Conservation (phyloP, 2,888 invertebrate species). For the Agrotis ipsilon region DNA sequence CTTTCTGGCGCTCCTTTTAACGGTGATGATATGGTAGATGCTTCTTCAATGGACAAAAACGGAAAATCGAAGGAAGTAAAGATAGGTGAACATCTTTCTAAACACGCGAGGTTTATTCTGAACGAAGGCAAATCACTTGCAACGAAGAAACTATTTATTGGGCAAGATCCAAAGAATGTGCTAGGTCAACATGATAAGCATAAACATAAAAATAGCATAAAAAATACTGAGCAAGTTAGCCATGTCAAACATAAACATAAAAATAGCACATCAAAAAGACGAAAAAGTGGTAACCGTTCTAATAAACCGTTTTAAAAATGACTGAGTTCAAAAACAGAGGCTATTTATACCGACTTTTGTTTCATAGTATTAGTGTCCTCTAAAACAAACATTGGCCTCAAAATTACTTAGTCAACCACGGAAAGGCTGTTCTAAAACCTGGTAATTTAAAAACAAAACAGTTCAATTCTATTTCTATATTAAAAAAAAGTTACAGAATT, state of each 20-base stretch:
- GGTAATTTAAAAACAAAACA: too few species aligned
- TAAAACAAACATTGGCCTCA: too few species aligned
- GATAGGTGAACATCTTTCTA: constrained; percentile 17
- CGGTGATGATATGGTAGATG: not conserved
- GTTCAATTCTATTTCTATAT: too few species aligned
- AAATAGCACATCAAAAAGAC: not conserved
- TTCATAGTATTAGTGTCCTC: too few species aligned
- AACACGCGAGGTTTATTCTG: constrained; percentile 25
- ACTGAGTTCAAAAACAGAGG: too few species aligned
- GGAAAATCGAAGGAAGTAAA: not conserved
- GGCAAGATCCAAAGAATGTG: not conserved
- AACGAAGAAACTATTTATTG: constrained; percentile 20
- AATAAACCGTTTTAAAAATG: not conserved
- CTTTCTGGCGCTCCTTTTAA: not conserved
- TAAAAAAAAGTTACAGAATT: too few species aligned
- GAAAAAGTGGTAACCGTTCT: not conserved
- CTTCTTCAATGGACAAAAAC: not conserved
- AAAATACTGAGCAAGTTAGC: too few species aligned
- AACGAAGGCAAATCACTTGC: constrained; percentile 28
- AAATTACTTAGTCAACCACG: too few species aligned
- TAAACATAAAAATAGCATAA: constrained; percentile 3
- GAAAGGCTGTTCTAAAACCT: too few species aligned
- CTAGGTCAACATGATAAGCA: not conserved
- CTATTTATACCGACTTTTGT: too few species aligned
- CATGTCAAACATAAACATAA: not conserved